Percentiles rank a stretch among this genome's conserved stretches.
phyloP scores from a whole-genome alignment of 1,140 invertebrate species.

The Yoshiicerus persimilis region DNA sequence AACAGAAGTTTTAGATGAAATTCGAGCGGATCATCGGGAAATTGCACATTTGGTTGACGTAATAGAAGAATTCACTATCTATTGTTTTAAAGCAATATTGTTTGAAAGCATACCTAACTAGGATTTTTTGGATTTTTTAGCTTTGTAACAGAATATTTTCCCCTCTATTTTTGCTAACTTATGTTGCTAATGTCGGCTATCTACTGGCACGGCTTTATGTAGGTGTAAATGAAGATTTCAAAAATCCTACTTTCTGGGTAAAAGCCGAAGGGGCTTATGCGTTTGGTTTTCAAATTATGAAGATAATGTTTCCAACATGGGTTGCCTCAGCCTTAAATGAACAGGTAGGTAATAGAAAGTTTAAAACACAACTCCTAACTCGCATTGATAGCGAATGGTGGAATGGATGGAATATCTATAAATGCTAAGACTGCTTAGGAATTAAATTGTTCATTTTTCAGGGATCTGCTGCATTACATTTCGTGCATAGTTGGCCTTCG shows the following conservation, averaged over 20 bases:
- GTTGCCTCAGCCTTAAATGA: constrained; percentile 35
- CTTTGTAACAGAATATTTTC: constrained; percentile 34
- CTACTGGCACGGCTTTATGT: constrained; percentile 30
- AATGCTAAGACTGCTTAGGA: not conserved
- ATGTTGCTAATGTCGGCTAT: constrained; percentile 33
- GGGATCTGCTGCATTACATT: constrained; percentile 25
- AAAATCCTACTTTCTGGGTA: not conserved
- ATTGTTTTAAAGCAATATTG: not conserved
- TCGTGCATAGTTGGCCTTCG: constrained; percentile 35
- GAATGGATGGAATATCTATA: no score
- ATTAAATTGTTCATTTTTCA: not conserved
- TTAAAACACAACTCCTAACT: no score
- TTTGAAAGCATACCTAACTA: not conserved
- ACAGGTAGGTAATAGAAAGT: constrained; percentile 20
- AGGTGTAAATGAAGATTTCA: constrained; percentile 18
- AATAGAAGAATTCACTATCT: not conserved
- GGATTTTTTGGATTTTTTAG: not conserved
- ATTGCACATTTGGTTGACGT: constrained; percentile 29
- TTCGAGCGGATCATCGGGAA: constrained; percentile 30
- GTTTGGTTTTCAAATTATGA: constrained; percentile 26
- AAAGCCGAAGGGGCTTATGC: constrained; percentile 32
- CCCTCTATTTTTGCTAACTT: constrained; percentile 32
- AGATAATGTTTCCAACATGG: constrained; percentile 33
- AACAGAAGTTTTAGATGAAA: constrained; percentile 14
- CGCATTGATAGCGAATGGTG: no score